These are phyloP conservation scores for Theristicus caerulescens DNA, from an alignment of 2,113 vertebrate species.

Conservation along the genomic window DNA sequence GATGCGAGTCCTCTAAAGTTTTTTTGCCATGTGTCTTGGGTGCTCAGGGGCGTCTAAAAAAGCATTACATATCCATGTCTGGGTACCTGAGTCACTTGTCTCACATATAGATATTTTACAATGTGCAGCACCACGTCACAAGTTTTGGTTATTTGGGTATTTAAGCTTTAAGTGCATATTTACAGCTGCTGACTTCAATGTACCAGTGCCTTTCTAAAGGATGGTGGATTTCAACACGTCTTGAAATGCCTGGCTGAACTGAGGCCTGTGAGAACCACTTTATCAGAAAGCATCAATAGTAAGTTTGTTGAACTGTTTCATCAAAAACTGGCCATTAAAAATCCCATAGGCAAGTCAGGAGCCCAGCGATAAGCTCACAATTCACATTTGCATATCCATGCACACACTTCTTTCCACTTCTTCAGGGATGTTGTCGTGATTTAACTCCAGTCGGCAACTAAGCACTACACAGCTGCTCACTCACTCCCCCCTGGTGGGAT, in stretches of 20 bases:
- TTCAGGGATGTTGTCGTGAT: neutral
- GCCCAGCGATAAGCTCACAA: rapidly evolving
- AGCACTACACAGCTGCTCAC: too few relatives aligned
- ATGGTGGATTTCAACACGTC: neutral
- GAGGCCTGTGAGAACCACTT: neutral
- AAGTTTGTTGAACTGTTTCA: neutral
- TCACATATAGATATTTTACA: neutral
- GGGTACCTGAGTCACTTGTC: neutral
- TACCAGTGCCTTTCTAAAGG: neutral
- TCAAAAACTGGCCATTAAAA: neutral
- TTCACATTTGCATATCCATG: neutral
- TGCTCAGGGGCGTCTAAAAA: neutral
- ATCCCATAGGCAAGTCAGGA: neutral
- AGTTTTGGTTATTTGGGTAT: neutral
- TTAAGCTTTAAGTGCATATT: neutral
- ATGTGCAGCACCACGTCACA: rapidly evolving
- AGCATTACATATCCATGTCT: neutral
- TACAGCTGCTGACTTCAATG: neutral
- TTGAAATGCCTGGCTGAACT: neutral
- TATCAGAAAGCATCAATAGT: neutral
- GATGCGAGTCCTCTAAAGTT: neutral
- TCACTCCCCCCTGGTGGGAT: too few relatives aligned
- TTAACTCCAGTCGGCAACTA: too few relatives aligned
- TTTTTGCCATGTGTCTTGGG: neutral
- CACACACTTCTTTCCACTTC: neutral